Conservation (phyloP, 2,888 invertebrate species). For the Drosophila birchii region DNA sequence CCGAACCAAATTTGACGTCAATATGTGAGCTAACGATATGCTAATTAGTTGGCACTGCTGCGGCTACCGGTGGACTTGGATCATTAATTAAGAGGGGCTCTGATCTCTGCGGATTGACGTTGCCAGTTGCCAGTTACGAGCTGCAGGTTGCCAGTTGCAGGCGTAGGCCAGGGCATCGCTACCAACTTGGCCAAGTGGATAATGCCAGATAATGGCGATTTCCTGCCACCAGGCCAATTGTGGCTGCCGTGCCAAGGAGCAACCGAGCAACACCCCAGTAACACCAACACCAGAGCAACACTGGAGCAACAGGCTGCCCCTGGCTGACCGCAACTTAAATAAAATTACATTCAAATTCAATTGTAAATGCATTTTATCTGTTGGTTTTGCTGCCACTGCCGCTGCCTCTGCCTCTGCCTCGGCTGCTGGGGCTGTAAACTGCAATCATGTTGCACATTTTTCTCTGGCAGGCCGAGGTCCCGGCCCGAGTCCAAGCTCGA, state of each 20-base stretch:
- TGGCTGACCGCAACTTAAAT: constrained; percentile 82
- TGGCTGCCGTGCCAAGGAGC: constrained; percentile 67
- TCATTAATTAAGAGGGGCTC: constrained; percentile 78
- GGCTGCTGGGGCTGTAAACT: constrained; percentile 71
- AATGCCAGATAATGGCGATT: constrained; percentile 82
- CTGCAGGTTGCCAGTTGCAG: constrained; percentile 20
- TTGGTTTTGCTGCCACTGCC: constrained; percentile 67
- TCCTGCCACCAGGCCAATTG: constrained; percentile 82
- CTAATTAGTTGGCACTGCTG: constrained; percentile 68
- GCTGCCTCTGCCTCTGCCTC: constrained; percentile 23
- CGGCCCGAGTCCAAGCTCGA: constrained; percentile 1
- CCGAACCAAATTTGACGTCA: constrained; percentile 75
- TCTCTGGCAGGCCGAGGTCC: constrained; percentile 61
- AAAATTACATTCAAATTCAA: constrained; percentile 83
- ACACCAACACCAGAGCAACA: constrained; percentile 25
- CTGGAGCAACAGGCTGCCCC: constrained; percentile 54
- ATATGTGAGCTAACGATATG: constrained; percentile 77
- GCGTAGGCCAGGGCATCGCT: constrained; percentile 60
- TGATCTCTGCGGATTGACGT: constrained; percentile 76
- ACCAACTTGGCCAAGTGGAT: constrained; percentile 74
- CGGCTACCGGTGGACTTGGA: constrained; percentile 29
- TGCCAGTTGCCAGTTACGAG: constrained; percentile 14
- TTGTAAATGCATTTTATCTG: constrained; percentile 83
- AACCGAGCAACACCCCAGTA: constrained; percentile 26
- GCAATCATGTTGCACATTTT: constrained; percentile 84